These are phyloP conservation scores for Galaxias olidus DNA, from an alignment of 2,797 vertebrate species.

Conservation along the genomic window DNA sequence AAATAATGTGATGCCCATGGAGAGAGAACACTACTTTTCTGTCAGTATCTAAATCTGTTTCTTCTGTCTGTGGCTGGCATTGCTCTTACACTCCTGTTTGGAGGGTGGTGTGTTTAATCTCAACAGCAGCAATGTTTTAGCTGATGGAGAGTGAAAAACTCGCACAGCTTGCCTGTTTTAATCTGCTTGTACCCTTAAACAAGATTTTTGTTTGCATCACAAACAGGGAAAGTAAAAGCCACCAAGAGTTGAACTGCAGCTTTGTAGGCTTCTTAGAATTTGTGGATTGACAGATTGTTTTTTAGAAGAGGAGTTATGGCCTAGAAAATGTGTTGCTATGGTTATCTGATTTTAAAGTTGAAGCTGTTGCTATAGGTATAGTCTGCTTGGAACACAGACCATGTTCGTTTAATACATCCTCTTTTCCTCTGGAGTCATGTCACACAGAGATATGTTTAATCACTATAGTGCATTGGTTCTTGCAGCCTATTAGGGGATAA, in stretches of 20 bases:
- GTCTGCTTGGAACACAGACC: neutral
- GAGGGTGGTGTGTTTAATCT: conserved; percentile 2
- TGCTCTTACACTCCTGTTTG: neutral
- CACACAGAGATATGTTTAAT: conserved; percentile 17
- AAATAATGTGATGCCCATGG: too few species aligned
- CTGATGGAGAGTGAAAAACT: conserved; percentile 19
- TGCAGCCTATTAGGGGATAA: neutral
- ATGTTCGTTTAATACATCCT: conserved; percentile 11
- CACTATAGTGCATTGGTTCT: neutral
- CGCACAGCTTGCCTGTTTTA: conserved; percentile 27
- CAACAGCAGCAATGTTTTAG: conserved; percentile 23
- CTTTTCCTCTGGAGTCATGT: conserved; percentile 9
- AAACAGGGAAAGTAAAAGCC: conserved; percentile 25
- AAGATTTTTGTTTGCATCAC: conserved; percentile 15
- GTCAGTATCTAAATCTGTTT: neutral
- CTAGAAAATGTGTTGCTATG: conserved; percentile 20
- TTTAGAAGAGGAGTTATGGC: conserved; percentile 30
- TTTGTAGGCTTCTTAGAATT: conserved; percentile 45
- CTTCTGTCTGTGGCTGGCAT: neutral
- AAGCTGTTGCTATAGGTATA: conserved; percentile 6
- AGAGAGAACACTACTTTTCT: too few species aligned
- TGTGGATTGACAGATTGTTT: conserved; percentile 31
- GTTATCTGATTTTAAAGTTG: conserved; percentile 47
- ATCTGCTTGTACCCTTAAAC: conserved; percentile 39
- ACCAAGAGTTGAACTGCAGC: conserved; percentile 40